phyloP scores from a whole-genome alignment of 2,888 invertebrate species.

The Branchellion lobata region DNA sequence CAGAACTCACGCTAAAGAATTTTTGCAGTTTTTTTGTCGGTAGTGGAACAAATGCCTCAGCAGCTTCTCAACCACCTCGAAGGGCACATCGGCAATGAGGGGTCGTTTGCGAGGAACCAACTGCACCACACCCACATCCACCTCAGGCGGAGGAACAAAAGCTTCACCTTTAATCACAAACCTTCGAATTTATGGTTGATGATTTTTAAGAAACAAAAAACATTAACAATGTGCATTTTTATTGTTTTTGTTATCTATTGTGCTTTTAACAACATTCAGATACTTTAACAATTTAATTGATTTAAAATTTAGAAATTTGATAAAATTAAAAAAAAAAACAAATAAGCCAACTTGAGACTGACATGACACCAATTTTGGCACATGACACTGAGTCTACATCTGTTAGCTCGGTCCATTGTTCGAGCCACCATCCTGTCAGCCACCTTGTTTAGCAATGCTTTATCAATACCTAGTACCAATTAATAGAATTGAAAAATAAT shows the following conservation, averaged over 20 bases:
- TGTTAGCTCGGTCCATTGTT: constrained; percentile 67
- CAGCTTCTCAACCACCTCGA: constrained; percentile 84
- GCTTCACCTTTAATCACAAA: constrained; percentile 84
- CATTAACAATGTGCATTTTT: neutral
- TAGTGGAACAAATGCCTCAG: constrained; percentile 80
- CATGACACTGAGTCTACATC: constrained; percentile 89
- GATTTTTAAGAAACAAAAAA: neutral
- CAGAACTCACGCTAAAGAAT: constrained; percentile 58
- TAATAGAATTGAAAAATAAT: no score
- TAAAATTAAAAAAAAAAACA: no score
- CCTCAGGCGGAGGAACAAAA: constrained; percentile 91
- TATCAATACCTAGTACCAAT: no score
- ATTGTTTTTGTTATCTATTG: no score
- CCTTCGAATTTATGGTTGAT: constrained; percentile 56
- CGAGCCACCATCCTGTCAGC: constrained; percentile 85
- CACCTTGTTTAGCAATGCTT: no score
- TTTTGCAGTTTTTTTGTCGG: constrained; percentile 75
- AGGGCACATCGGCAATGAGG: constrained; percentile 71
- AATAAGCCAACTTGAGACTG: constrained; percentile 66
- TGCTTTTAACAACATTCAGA: neutral
- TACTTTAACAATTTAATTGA: neutral
- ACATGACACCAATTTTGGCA: constrained; percentile 88
- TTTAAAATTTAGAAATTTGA: no score
- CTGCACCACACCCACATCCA: constrained; percentile 92
- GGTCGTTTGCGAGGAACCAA: constrained; percentile 79